phyloP scores from a whole-genome alignment of 2,888 invertebrate genomes.

The Eilema depressum region DNA sequence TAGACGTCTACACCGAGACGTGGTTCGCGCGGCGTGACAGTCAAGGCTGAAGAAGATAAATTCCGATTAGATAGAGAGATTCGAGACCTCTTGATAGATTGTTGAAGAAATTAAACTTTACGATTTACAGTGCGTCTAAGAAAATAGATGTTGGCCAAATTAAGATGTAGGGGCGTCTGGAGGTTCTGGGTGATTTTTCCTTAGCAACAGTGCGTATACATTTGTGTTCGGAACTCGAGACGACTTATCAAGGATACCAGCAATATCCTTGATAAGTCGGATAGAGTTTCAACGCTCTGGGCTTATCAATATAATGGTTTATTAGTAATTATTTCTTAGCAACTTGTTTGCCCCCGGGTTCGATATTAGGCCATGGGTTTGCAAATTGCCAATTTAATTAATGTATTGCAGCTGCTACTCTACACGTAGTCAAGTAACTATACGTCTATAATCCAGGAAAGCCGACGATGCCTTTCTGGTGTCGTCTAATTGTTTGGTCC shows the following conservation, averaged over 20 bases:
- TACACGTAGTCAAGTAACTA: too few relatives aligned
- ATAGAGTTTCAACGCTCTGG: neutral
- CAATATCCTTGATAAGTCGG: slow-evolving; percentile 2
- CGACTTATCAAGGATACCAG: neutral
- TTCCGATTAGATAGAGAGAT: slow-evolving; percentile 62
- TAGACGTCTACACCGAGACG: slow-evolving; percentile 36
- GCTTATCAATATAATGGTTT: neutral
- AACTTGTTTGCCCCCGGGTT: neutral
- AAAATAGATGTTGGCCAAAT: slow-evolving; percentile 3
- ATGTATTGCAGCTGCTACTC: too few relatives aligned
- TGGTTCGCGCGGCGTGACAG: slow-evolving; percentile 37
- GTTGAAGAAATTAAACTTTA: slow-evolving; percentile 15
- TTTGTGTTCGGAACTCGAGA: neutral
- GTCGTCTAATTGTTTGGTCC: too few relatives aligned
- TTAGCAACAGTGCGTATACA: neutral
- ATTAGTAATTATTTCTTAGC: neutral
- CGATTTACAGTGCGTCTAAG: neutral
- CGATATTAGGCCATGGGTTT: too few relatives aligned
- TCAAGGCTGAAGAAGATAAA: slow-evolving; percentile 58
- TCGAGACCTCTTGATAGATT: slow-evolving; percentile 46
- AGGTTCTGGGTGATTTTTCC: neutral
- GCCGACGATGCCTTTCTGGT: too few relatives aligned
- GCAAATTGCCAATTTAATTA: too few relatives aligned
- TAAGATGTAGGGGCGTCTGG: neutral
- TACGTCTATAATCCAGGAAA: too few relatives aligned